Percentiles rank a stretch among this genome's conserved stretches.
Conservation (phyloP, 2,888 invertebrate genomes). For the Apamea monoglypha region DNA sequence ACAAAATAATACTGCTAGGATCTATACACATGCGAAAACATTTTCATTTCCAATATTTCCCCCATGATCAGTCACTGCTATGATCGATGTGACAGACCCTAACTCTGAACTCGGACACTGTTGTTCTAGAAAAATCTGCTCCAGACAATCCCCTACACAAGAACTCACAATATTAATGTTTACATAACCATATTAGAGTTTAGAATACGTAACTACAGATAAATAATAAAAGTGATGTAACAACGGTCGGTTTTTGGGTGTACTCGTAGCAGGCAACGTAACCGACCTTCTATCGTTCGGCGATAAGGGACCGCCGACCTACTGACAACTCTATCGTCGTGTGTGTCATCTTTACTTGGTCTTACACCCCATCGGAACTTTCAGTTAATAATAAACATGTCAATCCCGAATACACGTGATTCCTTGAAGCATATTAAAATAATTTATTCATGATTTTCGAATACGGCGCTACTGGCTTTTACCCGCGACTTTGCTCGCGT, state of each 20-base stretch:
- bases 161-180: slow-evolving; percentile 24
- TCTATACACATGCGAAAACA: background rate
- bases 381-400: slow-evolving; percentile 23
- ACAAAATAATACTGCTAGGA: background rate
- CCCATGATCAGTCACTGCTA: slow-evolving; percentile 17
- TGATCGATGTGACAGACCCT: slow-evolving; percentile 39
- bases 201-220: slow-evolving; percentile 32
- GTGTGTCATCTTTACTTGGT: slow-evolving; percentile 34
- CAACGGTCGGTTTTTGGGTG: slow-evolving; percentile 47
- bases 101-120: slow-evolving; percentile 8
- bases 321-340: slow-evolving; percentile 27
- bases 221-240: slow-evolving; percentile 58
- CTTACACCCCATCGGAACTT: slow-evolving; percentile 32
- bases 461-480: background rate
- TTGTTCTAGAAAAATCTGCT: slow-evolving; percentile 17
- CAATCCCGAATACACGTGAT: background rate
- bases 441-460: slow-evolving; percentile 28
- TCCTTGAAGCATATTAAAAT: slow-evolving; percentile 14
- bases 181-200: slow-evolving; percentile 26
- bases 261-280: slow-evolving; percentile 39
- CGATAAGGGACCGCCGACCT: slow-evolving; percentile 47
- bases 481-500: background rate
- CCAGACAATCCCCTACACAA: slow-evolving; percentile 16
- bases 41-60: background rate
- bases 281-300: slow-evolving; percentile 67